phyloP scores from a whole-genome alignment of 2,888 invertebrate genomes.

The Eubasilissa splendida region DNA sequence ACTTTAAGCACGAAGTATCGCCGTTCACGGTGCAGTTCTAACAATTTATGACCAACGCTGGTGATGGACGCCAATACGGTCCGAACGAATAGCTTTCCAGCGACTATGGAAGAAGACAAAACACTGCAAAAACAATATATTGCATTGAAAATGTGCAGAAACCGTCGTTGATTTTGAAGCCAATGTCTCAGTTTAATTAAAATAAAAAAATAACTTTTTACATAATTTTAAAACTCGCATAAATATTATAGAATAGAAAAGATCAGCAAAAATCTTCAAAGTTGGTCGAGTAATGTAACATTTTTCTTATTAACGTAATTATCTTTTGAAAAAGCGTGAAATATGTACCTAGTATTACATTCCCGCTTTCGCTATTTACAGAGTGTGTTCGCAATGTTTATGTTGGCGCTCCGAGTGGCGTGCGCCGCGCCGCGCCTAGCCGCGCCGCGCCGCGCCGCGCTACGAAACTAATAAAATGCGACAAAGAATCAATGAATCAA shows the following conservation, averaged over 20 bases:
- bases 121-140: too few species aligned
- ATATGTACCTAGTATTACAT: background rate
- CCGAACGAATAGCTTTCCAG: too few species aligned
- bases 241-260: background rate
- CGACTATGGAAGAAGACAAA: too few species aligned
- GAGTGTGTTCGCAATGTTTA: slow-evolving; percentile 25
- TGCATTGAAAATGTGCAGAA: too few species aligned
- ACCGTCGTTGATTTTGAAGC: too few species aligned
- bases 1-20: too few species aligned
- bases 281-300: background rate
- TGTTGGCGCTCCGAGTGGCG: slow-evolving; percentile 13
- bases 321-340: background rate
- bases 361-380: background rate
- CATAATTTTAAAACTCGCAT: too few species aligned
- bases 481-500: slow-evolving; percentile 41
- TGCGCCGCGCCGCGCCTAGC: slow-evolving; percentile 21
- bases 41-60: too few species aligned
- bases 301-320: background rate
- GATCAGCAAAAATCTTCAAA: background rate
- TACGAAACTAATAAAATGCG: slow-evolving; percentile 36
- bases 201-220: too few species aligned
- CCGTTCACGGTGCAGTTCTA: too few species aligned
- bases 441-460: slow-evolving; percentile 19
- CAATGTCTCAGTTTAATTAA: too few species aligned
- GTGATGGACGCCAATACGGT: too few species aligned